These are phyloP conservation scores for Branchellion lobata DNA, from an alignment of 2,888 invertebrate genomes.

Conservation along the genomic window DNA sequence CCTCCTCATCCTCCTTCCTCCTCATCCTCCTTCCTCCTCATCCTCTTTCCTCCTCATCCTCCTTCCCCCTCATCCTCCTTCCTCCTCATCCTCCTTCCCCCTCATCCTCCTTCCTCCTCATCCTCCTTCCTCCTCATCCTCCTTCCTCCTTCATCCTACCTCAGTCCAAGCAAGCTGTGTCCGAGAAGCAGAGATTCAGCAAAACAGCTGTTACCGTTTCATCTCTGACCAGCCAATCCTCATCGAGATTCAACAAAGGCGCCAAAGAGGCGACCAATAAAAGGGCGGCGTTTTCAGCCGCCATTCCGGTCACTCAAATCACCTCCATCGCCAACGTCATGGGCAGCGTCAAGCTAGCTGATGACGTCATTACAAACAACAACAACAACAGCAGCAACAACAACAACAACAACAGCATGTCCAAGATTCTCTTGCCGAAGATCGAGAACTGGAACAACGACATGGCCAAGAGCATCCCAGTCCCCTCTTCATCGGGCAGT, in stretches of 20 bases:
- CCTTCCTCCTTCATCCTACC: no score
- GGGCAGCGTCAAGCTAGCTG: background rate
- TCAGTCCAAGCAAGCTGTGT: background rate
- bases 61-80: no score
- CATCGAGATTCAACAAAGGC: background rate
- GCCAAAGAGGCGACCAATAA: background rate
- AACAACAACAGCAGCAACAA: no score
- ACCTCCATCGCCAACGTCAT: background rate
- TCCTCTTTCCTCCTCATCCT: no score
- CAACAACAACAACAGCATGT: background rate
- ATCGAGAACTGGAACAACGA: constrained; percentile 63
- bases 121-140: no score
- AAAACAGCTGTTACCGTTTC: constrained; percentile 4
- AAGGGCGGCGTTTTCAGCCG: background rate
- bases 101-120: no score
- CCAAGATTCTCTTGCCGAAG: constrained; percentile 56
- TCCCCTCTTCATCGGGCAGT: background rate
- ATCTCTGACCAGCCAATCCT: background rate
- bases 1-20: no score
- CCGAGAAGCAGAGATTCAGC: background rate
- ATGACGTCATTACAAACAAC: no score
- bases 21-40: no score
- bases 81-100: no score
- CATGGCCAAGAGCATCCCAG: constrained; percentile 60
- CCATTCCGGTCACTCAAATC: background rate